Evolutionary conservation across 2,797 vertebrate species (phyloP).

Genomic region (Sibirionetta formosa): DNA sequence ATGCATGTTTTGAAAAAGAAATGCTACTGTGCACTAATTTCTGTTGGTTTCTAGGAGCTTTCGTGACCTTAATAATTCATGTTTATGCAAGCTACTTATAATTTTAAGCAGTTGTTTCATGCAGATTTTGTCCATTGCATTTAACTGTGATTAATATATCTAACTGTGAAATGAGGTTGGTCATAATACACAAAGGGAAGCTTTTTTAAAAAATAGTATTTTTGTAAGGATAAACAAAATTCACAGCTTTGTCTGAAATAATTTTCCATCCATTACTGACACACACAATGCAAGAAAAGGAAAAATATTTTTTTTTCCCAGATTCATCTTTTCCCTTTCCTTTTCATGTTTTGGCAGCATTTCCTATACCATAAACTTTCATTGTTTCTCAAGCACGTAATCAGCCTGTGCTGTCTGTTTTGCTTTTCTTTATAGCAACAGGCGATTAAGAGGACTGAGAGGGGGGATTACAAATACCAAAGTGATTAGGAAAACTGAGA

Average conservation of each 20-base stretch:
- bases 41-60: slow-evolving; percentile 55
- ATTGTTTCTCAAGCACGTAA: slow-evolving; percentile 14
- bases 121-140: slow-evolving; percentile 26
- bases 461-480: not conserved
- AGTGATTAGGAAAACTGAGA: not conserved
- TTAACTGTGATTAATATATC: slow-evolving; percentile 49
- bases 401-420: not conserved
- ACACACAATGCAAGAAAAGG: not conserved
- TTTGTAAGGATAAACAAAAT: slow-evolving; percentile 42
- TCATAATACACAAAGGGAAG: not conserved
- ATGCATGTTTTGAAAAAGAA: slow-evolving; percentile 65
- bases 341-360: slow-evolving; percentile 41
- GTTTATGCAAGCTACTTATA: slow-evolving; percentile 71
- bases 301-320: not conserved
- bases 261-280: slow-evolving; percentile 22
- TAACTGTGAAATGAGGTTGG: slow-evolving; percentile 39
- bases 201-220: not conserved
- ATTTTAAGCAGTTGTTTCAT: slow-evolving; percentile 58
- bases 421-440: not conserved
- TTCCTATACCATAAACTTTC: slow-evolving; percentile 14
- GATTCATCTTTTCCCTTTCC: not conserved
- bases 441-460: not conserved
- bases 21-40: slow-evolving; percentile 46
- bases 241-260: slow-evolving; percentile 47
- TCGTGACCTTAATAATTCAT: slow-evolving; percentile 77